Percentiles rank a stretch among this genome's conserved stretches.
These are phyloP conservation scores for Trichogramma evanescens DNA, from an alignment of 2,888 invertebrate genomes.

Conservation along the genomic window DNA sequence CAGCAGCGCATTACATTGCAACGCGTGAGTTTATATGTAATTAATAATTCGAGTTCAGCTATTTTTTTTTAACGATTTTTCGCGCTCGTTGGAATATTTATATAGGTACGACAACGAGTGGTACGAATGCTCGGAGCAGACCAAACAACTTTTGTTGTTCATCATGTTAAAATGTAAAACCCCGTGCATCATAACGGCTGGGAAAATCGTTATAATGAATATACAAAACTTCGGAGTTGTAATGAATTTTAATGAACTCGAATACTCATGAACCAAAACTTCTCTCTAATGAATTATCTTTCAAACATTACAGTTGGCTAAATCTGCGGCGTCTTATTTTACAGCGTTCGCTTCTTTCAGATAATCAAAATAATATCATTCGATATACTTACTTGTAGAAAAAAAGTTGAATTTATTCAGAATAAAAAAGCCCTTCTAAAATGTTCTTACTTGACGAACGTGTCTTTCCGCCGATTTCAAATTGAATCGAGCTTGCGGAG, in stretches of 20 bases:
- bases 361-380: not conserved
- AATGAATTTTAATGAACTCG: not conserved
- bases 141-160: not conserved
- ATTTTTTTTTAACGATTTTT: not conserved
- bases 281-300: not conserved
- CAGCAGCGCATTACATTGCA: not conserved
- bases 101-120: slow-evolving; percentile 1
- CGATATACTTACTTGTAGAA: too few species aligned
- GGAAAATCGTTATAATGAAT: not conserved
- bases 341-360: not conserved
- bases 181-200: not conserved
- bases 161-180: not conserved
- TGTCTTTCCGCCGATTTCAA: not conserved
- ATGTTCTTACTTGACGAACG: not conserved
- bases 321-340: not conserved
- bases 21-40: not conserved
- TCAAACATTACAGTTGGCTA: not conserved
- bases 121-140: not conserved
- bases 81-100: not conserved
- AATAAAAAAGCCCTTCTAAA: not conserved
- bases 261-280: not conserved
- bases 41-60: not conserved
- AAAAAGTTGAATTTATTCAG: not conserved
- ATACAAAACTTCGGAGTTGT: not conserved
- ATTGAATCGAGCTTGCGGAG: too few species aligned